Percentiles rank a stretch among this genome's conserved stretches.
Conservation (phyloP, 2,797 vertebrate genomes). For the Valencia hispanica region DNA sequence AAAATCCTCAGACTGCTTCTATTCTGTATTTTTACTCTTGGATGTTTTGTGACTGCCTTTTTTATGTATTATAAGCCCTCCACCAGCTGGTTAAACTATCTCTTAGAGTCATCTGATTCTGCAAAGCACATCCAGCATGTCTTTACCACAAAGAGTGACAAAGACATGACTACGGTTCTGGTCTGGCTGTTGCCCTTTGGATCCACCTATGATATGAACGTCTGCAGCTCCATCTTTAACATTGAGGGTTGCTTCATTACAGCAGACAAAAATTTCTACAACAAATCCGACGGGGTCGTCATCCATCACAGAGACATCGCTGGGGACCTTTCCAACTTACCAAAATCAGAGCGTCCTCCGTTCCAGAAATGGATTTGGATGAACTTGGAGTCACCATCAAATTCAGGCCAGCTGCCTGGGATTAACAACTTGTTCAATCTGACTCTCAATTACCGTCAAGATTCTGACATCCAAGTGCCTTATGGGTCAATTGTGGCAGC, state of each 20-base stretch:
- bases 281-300: conserved; percentile 92
- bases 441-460: conserved; percentile 94
- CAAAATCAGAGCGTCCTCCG: conserved; percentile 87
- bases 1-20: conserved; percentile 95
- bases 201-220: conserved; percentile 89
- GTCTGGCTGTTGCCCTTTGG: conserved; percentile 98
- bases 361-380: conserved; percentile 99
- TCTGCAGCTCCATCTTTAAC: conserved; percentile 91
- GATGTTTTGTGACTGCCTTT: conserved; percentile 93
- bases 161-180: conserved; percentile 91
- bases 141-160: conserved; percentile 87
- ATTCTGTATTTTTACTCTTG: conserved; percentile 89
- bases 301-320: conserved; percentile 95
- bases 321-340: conserved; percentile 93
- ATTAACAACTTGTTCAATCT: conserved; percentile 95
- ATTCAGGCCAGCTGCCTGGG: conserved; percentile 90
- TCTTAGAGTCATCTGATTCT: conserved; percentile 90
- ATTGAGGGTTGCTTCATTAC: conserved; percentile 94
- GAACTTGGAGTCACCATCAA: conserved; percentile 95
- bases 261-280: conserved; percentile 91
- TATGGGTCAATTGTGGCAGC: conserved; percentile 89
- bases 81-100: conserved; percentile 91
- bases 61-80: conserved; percentile 97
- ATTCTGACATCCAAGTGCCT: conserved; percentile 96
- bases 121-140: conserved; percentile 89